Conservation (phyloP, 1,140 invertebrate species). For the Dinoponera quadriceps region DNA sequence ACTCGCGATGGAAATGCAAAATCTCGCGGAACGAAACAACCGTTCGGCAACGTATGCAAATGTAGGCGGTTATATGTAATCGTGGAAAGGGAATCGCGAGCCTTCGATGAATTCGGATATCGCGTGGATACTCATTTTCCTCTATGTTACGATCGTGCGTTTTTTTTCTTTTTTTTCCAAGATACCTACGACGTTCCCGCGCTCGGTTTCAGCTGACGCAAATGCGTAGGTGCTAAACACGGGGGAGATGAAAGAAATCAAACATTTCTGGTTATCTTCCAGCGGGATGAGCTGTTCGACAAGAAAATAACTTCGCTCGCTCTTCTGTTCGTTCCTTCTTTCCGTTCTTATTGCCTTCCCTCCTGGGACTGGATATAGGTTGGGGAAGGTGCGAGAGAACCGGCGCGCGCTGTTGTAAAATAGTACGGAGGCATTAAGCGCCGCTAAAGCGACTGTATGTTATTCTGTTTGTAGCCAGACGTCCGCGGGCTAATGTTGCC, state of each 20-base stretch:
- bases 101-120: constrained; percentile 28
- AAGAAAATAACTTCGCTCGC: constrained; percentile 71
- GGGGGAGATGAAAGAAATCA: constrained; percentile 70
- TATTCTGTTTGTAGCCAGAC: constrained; percentile 68
- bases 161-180: neutral
- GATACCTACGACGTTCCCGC: constrained; percentile 20
- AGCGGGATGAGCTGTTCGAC: constrained; percentile 60
- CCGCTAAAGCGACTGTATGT: constrained; percentile 67
- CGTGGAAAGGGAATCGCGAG: constrained; percentile 7
- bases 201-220: constrained; percentile 60
- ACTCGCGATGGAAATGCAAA: neutral
- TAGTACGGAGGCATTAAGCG: constrained; percentile 65
- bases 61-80: constrained; percentile 5
- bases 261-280: constrained; percentile 77
- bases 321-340: constrained; percentile 40
- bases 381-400: constrained; percentile 19
- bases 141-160: constrained; percentile 12
- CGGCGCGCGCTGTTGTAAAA: constrained; percentile 48
- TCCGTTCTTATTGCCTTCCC: constrained; percentile 4
- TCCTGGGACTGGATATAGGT: constrained; percentile 46
- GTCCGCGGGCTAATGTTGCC: constrained; percentile 51
- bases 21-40: too few relatives aligned
- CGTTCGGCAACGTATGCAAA: neutral
- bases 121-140: neutral
- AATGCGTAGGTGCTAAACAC: constrained; percentile 68